phyloP scores from a whole-genome alignment of 2,888 invertebrate genomes.

The Elmis aenea region DNA sequence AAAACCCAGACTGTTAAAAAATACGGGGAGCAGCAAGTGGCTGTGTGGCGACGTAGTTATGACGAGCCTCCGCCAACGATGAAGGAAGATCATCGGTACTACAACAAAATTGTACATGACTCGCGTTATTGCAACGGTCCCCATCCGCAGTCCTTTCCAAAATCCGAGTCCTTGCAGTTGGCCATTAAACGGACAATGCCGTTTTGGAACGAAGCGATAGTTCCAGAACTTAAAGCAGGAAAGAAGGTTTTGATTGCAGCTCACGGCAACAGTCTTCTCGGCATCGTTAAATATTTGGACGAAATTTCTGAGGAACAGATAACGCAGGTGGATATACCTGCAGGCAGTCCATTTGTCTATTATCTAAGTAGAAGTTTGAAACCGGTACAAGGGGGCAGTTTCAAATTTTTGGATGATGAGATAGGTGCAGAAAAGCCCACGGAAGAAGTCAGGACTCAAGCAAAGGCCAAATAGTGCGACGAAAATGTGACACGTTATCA shows the following conservation, averaged over 20 bases:
- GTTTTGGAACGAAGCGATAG: constrained; percentile 80
- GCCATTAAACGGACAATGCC: constrained; percentile 79
- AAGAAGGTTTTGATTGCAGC: constrained; percentile 77
- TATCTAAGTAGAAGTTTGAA: constrained; percentile 53
- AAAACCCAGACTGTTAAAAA: constrained; percentile 81
- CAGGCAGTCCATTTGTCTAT: constrained; percentile 61
- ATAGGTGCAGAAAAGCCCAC: constrained; percentile 59
- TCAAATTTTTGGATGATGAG: constrained; percentile 59
- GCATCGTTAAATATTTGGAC: constrained; percentile 82
- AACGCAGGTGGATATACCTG: constrained; percentile 57
- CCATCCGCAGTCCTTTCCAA: constrained; percentile 68
- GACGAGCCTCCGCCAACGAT: constrained; percentile 79
- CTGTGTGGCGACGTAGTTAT: constrained; percentile 81
- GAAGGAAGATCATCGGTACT: constrained; percentile 69
- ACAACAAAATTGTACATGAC: constrained; percentile 69
- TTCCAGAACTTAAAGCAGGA: constrained; percentile 72
- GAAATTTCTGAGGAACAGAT: constrained; percentile 55
- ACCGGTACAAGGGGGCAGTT: constrained; percentile 54
- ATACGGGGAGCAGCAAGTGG: constrained; percentile 79
- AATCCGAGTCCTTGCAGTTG: constrained; percentile 75
- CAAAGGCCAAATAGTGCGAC: constrained; percentile 53
- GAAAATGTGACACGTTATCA: no score
- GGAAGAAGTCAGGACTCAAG: constrained; percentile 57
- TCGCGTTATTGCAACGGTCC: constrained; percentile 70
- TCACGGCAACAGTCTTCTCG: constrained; percentile 81